phyloP scores from a whole-genome alignment of 2,888 invertebrate genomes.

The Melinopterus prodromus region DNA sequence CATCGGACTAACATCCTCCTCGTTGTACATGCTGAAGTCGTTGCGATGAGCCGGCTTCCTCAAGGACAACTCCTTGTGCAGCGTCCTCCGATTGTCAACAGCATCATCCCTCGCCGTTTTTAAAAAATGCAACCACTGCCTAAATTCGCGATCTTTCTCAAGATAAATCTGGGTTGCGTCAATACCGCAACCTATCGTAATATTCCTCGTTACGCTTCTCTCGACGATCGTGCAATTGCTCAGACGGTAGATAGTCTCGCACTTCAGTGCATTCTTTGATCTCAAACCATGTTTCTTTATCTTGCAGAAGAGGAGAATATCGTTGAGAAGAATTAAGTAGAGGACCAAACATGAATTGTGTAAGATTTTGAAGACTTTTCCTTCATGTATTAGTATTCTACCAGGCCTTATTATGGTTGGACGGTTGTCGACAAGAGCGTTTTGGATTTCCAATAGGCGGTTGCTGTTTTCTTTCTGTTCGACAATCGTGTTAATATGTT shows the following conservation, averaged over 20 bases:
- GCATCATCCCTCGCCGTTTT: slow-evolving; percentile 66
- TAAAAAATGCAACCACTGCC: slow-evolving; percentile 67
- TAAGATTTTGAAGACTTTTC: slow-evolving; percentile 67
- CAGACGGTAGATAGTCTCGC: slow-evolving; percentile 74
- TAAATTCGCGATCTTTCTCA: slow-evolving; percentile 63
- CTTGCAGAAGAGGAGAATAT: slow-evolving; percentile 79
- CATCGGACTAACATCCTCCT: slow-evolving; percentile 63
- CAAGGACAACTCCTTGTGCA: slow-evolving; percentile 71
- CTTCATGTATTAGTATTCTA: slow-evolving; percentile 74
- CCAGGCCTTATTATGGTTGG: slow-evolving; percentile 75
- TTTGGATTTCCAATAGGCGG: slow-evolving; percentile 73
- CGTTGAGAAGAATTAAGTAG: slow-evolving; percentile 76
- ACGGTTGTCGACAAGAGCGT: slow-evolving; percentile 67
- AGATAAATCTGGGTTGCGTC: slow-evolving; percentile 68
- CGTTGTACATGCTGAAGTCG: slow-evolving; percentile 65
- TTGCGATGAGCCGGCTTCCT: slow-evolving; percentile 68
- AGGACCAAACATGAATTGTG: slow-evolving; percentile 54
- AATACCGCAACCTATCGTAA: slow-evolving; percentile 68
- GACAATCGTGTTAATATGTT: slow-evolving; percentile 77
- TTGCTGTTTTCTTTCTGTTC: slow-evolving; percentile 77
- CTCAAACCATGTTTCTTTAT: slow-evolving; percentile 65
- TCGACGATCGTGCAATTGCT: slow-evolving; percentile 73
- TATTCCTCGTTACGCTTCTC: slow-evolving; percentile 66
- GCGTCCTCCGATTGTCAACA: slow-evolving; percentile 67
- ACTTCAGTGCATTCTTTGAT: slow-evolving; percentile 68